phyloP scores from a whole-genome alignment of 1,140 invertebrate species.

The Idris sp. region DNA sequence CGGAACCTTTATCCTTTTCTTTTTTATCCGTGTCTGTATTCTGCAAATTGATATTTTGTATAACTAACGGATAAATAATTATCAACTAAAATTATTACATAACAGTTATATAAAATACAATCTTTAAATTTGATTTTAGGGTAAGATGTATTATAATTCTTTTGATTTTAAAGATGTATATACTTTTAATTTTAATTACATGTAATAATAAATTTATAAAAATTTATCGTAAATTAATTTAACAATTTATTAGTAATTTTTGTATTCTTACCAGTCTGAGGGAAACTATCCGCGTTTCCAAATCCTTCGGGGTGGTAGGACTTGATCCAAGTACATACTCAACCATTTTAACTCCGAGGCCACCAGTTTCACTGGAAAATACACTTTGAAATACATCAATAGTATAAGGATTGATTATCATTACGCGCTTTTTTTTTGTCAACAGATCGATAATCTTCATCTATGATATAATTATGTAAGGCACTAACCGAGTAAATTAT shows the following conservation, averaged over 20 bases:
- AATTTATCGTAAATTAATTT: too few relatives aligned
- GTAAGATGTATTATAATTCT: too few relatives aligned
- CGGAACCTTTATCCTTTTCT: conserved; percentile 77
- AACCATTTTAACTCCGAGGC: conserved; percentile 98
- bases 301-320: conserved; percentile 85
- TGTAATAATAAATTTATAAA: too few relatives aligned
- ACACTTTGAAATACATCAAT: conserved; percentile 53
- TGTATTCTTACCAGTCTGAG: conserved; percentile 81
- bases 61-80: conserved; percentile 6
- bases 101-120: too few relatives aligned
- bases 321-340: conserved; percentile 95
- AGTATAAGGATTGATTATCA: conserved; percentile 28
- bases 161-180: too few relatives aligned
- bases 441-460: conserved; percentile 7
- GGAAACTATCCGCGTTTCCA: conserved; percentile 86
- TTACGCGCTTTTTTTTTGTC: conserved; percentile 1
- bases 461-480: conserved; percentile 11
- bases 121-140: too few relatives aligned
- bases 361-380: conserved; percentile 82
- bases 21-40: conserved; percentile 77
- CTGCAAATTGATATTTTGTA: conserved; percentile 62
- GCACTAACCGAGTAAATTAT: background rate
- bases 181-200: too few relatives aligned
- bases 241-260: conserved; percentile 8
- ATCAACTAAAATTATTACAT: too few relatives aligned